Evolutionary conservation across 2,888 invertebrate species (phyloP).

Genomic region (Pseudococcus jackbeardsleyi): DNA sequence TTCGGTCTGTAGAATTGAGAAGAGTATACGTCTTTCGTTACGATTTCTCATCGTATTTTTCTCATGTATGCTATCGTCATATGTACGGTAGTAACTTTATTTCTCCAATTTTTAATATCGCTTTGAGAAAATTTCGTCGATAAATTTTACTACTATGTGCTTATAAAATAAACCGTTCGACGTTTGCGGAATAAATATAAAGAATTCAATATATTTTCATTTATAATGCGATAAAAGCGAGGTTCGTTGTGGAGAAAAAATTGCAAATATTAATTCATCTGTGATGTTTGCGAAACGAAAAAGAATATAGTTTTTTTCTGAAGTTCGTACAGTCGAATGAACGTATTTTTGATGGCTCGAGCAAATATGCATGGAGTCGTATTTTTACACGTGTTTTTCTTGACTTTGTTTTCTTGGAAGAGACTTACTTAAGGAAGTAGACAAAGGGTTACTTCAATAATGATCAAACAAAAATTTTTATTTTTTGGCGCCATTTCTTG

Average conservation of each 20-base stretch:
- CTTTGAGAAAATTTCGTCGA: not conserved
- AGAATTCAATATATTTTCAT: not conserved
- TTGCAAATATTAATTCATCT: no score
- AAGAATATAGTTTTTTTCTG: no score
- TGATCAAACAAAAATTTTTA: no score
- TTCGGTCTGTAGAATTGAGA: not conserved
- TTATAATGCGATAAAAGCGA: not conserved
- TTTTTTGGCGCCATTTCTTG: no score
- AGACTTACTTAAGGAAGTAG: no score
- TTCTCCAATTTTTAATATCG: not conserved
- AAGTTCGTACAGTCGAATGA: no score
- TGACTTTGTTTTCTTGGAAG: no score
- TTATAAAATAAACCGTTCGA: not conserved
- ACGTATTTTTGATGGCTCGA: no score
- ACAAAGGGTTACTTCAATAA: no score
- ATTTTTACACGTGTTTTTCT: no score
- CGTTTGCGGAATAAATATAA: not conserved
- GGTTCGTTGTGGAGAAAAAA: not conserved
- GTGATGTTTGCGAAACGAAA: no score
- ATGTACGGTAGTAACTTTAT: not conserved
- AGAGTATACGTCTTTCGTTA: not conserved
- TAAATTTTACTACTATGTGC: not conserved
- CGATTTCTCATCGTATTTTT: not conserved
- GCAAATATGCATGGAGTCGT: no score
- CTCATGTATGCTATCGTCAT: not conserved